Conservation (phyloP, 1,140 invertebrate species). For the Stenopsyche tienmushanensis region DNA sequence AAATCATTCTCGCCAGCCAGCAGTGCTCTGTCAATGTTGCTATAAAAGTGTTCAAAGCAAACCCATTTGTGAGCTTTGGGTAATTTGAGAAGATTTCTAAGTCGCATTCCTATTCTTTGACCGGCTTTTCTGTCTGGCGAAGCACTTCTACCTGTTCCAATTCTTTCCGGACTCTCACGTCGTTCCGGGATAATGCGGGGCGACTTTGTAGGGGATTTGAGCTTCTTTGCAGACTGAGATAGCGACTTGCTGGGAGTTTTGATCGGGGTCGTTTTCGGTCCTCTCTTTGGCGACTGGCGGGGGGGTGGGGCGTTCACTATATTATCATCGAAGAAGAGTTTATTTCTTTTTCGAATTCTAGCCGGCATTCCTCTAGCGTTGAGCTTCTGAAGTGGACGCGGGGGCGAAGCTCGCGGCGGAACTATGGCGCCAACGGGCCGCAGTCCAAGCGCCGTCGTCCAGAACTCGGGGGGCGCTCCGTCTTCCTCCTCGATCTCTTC, state of each 20-base stretch:
- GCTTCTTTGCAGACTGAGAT: slow-evolving; percentile 49
- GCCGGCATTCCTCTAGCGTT: slow-evolving; percentile 87
- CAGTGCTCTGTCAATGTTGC: slow-evolving; percentile 92
- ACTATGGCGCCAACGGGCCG: slow-evolving; percentile 75
- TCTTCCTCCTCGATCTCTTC: slow-evolving; percentile 66
- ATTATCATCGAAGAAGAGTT: slow-evolving; percentile 88
- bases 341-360: slow-evolving; percentile 87
- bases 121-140: slow-evolving; percentile 76
- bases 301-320: slow-evolving; percentile 79
- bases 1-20: slow-evolving; percentile 98
- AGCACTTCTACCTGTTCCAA: slow-evolving; percentile 37
- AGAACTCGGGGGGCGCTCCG: slow-evolving; percentile 66
- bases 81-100: slow-evolving; percentile 95
- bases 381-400: slow-evolving; percentile 70
- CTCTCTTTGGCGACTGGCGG: slow-evolving; percentile 63
- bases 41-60: slow-evolving; percentile 99
- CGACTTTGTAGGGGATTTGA: slow-evolving; percentile 50
- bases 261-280: slow-evolving; percentile 54
- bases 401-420: slow-evolving; percentile 67
- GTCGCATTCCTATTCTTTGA: slow-evolving; percentile 84
- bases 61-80: slow-evolving; percentile 99
- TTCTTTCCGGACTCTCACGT: slow-evolving; percentile 7
- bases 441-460: slow-evolving; percentile 72
- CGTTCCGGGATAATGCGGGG: slow-evolving; percentile 40
- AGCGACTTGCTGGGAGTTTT: slow-evolving; percentile 56